Evolutionary conservation across 2,888 invertebrate genomes (phyloP), one percentile per base, ranked within the genome.

Genomic region (Tortricodes alternella): DNA sequence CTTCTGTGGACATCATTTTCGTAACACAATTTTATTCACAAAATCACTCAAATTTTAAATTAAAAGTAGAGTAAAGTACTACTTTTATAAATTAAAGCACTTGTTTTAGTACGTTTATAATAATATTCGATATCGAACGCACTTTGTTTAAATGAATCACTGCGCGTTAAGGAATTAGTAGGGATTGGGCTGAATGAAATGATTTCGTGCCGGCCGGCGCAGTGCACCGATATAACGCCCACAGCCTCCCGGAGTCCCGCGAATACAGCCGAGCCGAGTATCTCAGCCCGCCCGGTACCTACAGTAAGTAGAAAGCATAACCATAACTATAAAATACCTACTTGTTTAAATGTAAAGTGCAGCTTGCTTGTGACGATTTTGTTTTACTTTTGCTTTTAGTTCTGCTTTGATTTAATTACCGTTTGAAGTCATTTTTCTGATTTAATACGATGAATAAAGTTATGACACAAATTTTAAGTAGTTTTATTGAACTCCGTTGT

Each of bases 1-100:
- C 93, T 83, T 93, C 93, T 64, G 85, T 78, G 60, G 91, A 88
- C 91, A 92, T 92, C 70, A 72, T 75, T 78, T 73, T 77, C 82
- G 83, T 80, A 80, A 73, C 56, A 56, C 56, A 56, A 56, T 38
- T n/a, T 44, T 44, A 73, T 76, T 73, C 69, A 68, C 71, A 68
- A 73, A 79, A 76, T 73, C 82, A 84, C 84, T 74, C 53, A 72
- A 73, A n/a, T n/a, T n/a, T n/a, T 79, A 78, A 74, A 74, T 37
- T 44, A 49, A 60, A 57, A 16, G 11, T 58, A 49, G 34, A 34
- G 24, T 43, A 58, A 13, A 34, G 74, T 74, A 70, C 70, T 77
- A 71, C 70, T 66, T 73, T 76, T 76, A 72, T 71, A 74, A 70
- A 74, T 64, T 56, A 70, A 66, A 70, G 68, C 75, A 71, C 66